phyloP scores from a whole-genome alignment of 2,797 vertebrate genomes.

The Helarctos malayanus region DNA sequence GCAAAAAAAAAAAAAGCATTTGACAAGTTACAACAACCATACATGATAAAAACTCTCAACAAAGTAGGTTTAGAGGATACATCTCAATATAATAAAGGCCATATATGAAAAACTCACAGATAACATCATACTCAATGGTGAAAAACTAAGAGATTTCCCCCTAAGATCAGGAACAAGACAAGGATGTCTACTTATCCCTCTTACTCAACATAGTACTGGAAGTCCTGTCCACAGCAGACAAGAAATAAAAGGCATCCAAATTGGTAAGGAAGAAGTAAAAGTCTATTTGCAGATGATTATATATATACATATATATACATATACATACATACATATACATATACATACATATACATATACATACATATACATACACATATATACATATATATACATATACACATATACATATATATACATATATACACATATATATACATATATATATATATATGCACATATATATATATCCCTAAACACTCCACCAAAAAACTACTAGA shows the following conservation, averaged over 20 bases:
- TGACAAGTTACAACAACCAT: not conserved
- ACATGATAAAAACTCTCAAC: not conserved
- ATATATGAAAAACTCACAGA: not conserved
- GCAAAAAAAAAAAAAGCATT: not conserved
- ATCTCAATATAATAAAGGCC: not conserved
- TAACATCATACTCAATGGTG: not conserved
- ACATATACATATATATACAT: too few species aligned
- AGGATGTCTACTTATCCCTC: not conserved
- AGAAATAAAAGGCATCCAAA: not conserved
- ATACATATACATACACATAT: too few species aligned
- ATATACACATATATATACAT: too few species aligned
- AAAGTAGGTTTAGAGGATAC: not conserved
- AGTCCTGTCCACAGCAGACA: not conserved
- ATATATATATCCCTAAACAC: not conserved
- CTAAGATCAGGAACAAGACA: not conserved
- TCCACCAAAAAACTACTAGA: not conserved
- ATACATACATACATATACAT: too few species aligned
- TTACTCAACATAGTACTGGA: not conserved
- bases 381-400: too few species aligned
- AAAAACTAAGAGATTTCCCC: not conserved
- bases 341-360: too few species aligned
- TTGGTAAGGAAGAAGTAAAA: not conserved
- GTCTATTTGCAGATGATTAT: not conserved
- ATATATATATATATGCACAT: not conserved
- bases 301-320: too few species aligned